phyloP scores from a whole-genome alignment of 2,888 invertebrate genomes.

The Spilarctia lutea region DNA sequence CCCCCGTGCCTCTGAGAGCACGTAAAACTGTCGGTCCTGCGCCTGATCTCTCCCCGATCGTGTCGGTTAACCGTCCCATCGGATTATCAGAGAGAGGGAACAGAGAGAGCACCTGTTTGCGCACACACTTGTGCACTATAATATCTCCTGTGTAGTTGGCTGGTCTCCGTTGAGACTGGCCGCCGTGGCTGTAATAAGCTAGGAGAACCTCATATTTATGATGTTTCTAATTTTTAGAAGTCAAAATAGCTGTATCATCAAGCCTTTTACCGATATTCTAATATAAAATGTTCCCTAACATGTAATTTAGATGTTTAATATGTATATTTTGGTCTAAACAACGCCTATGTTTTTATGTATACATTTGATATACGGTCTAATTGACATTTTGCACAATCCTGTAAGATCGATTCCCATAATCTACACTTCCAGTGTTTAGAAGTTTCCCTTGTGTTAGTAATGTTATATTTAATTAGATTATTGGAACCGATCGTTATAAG shows the following conservation, averaged over 20 bases:
- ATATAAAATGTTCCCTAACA: background rate
- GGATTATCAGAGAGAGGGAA: too few relatives aligned
- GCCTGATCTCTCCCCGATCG: too few relatives aligned
- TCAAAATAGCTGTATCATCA: background rate
- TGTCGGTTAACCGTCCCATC: too few relatives aligned
- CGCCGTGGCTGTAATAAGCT: too few relatives aligned
- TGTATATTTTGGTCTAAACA: background rate
- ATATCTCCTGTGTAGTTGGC: too few relatives aligned
- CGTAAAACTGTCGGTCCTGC: too few relatives aligned
- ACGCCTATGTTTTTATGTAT: background rate
- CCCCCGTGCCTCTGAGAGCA: too few relatives aligned
- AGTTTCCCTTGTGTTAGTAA: background rate
- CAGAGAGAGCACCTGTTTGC: too few relatives aligned
- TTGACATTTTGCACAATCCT: conserved; percentile 48
- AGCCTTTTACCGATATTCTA: background rate
- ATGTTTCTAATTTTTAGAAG: background rate
- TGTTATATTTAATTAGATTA: conserved; percentile 3
- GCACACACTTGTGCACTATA: too few relatives aligned
- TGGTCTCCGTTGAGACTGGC: too few relatives aligned
- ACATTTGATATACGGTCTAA: background rate
- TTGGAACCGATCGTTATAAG: background rate
- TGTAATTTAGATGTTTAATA: background rate
- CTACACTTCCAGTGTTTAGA: background rate
- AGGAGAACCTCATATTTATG: too few relatives aligned
- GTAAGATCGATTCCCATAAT: conserved; percentile 19